phyloP scores from a whole-genome alignment of 2,888 invertebrate species.

The Calliopum simillimum region DNA sequence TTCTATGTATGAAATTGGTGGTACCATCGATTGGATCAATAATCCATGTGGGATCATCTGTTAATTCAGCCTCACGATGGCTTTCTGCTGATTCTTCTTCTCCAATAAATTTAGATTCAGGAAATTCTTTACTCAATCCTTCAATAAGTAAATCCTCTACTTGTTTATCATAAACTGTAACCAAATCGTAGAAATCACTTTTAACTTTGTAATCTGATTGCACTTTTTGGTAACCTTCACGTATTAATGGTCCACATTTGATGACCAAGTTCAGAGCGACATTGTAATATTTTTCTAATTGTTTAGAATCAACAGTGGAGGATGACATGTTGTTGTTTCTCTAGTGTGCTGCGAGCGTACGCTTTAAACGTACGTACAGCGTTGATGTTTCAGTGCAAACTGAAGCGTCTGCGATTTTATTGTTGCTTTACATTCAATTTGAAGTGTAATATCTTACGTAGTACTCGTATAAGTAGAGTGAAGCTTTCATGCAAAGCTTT shows the following conservation, averaged over 20 bases:
- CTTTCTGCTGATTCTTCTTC: slow-evolving; percentile 73
- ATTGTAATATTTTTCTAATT: slow-evolving; percentile 60
- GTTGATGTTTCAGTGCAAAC: slow-evolving; percentile 17
- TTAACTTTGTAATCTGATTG: slow-evolving; percentile 68
- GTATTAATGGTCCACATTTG: slow-evolving; percentile 61
- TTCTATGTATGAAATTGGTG: slow-evolving; percentile 80
- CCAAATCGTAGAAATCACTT: slow-evolving; percentile 76
- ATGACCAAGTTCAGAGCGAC: slow-evolving; percentile 60
- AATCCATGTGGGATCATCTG: slow-evolving; percentile 85
- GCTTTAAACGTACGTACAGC: neutral
- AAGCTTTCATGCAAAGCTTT: neutral
- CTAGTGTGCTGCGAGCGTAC: neutral
- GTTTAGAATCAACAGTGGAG: slow-evolving; percentile 43
- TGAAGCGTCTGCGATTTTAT: slow-evolving; percentile 7
- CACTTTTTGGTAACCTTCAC: slow-evolving; percentile 58
- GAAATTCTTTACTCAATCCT: slow-evolving; percentile 71
- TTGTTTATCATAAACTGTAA: slow-evolving; percentile 82
- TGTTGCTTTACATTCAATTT: too few species aligned
- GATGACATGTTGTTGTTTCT: slow-evolving; percentile 37
- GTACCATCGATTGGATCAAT: slow-evolving; percentile 92
- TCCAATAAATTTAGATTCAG: slow-evolving; percentile 80
- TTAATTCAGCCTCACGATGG: slow-evolving; percentile 67
- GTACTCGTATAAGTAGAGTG: neutral
- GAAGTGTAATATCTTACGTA: too few species aligned
- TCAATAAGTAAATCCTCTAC: slow-evolving; percentile 79